Conservation (phyloP, 2,888 invertebrate species). For the Sphinx pinastri region DNA sequence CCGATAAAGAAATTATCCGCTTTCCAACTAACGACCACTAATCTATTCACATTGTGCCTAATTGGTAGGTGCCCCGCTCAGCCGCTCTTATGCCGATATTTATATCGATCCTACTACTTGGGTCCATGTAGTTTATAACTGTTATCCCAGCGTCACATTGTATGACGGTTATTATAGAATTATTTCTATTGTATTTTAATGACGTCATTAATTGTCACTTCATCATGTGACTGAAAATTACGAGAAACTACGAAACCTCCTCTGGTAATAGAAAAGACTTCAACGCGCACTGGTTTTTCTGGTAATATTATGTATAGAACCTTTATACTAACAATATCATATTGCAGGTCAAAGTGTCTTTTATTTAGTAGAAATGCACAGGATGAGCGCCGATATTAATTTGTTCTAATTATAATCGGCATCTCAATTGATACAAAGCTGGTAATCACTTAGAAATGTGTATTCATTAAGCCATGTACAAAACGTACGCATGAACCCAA, state of each 20-base stretch:
- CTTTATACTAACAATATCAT: neutral
- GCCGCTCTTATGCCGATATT: conserved; percentile 18
- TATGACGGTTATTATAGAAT: neutral
- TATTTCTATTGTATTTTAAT: neutral
- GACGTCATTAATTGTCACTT: neutral
- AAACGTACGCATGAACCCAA: too few relatives aligned
- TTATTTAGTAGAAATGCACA: too few relatives aligned
- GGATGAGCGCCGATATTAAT: too few relatives aligned
- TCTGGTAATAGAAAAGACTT: conserved; percentile 45
- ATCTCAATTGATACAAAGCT: too few relatives aligned
- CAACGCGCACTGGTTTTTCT: conserved; percentile 44
- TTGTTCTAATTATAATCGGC: too few relatives aligned
- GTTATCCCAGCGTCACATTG: conserved; percentile 8
- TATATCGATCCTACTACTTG: conserved; percentile 34
- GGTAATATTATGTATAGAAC: neutral
- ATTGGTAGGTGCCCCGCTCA: conserved; percentile 54
- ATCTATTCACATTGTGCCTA: conserved; percentile 51
- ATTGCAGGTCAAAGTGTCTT: neutral
- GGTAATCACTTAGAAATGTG: too few relatives aligned
- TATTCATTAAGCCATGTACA: too few relatives aligned
- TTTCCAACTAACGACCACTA: conserved; percentile 67
- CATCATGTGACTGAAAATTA: neutral
- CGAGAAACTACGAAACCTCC: neutral
- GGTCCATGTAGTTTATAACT: neutral
- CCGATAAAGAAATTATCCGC: conserved; percentile 75